Evolutionary conservation across 2,888 invertebrate species (phyloP).

Genomic region (Caenorhabditis sp.): DNA sequence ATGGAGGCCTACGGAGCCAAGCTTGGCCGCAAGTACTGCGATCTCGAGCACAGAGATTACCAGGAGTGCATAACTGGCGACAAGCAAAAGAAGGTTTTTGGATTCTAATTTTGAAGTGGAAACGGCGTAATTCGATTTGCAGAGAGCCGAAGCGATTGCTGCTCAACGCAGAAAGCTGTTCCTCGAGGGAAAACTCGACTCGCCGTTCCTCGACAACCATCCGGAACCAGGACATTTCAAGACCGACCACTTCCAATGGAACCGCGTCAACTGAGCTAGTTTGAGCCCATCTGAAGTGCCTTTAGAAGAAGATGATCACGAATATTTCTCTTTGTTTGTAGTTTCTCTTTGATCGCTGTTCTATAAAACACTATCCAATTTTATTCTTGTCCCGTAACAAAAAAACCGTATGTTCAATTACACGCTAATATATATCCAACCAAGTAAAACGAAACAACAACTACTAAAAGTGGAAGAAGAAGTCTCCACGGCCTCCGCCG

Average conservation of each 20-base stretch:
- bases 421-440: conserved; percentile 4
- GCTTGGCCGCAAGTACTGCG: conserved; percentile 81
- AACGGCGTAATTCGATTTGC: conserved; percentile 3
- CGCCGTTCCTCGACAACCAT: conserved; percentile 73
- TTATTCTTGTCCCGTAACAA: neutral
- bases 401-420: conserved; percentile 23
- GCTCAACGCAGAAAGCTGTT: conserved; percentile 78
- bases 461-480: conserved; percentile 45
- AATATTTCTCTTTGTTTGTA: conserved; percentile 24
- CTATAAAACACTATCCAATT: conserved; percentile 25
- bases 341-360: conserved; percentile 22
- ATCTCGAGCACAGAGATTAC: conserved; percentile 81
- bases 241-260: conserved; percentile 78
- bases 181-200: conserved; percentile 76
- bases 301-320: conserved; percentile 36
- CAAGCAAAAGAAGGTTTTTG: conserved; percentile 76
- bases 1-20: conserved; percentile 82
- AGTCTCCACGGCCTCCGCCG: conserved; percentile 22
- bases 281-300: neutral
- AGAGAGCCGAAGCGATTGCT: conserved; percentile 76
- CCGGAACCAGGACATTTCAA: conserved; percentile 77
- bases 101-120: neutral
- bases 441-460: neutral
- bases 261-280: conserved; percentile 67
- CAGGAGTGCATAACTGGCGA: conserved; percentile 78